phyloP scores from a whole-genome alignment of 2,888 invertebrate species.

The Lithophane socia region DNA sequence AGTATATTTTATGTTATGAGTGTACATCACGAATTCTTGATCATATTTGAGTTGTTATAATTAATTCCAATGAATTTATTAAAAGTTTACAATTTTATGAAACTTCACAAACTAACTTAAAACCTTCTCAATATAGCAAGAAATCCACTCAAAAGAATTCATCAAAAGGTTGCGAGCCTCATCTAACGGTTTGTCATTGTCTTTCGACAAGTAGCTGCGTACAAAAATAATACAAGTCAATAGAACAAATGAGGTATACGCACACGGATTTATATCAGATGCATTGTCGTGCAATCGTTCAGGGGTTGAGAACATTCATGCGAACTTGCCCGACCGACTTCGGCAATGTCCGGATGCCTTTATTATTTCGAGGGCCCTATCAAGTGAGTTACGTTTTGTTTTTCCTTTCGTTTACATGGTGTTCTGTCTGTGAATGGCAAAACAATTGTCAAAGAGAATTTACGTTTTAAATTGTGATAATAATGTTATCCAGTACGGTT shows the following conservation, averaged over 20 bases:
- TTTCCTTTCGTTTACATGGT: constrained; percentile 73
- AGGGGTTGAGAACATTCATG: constrained; percentile 85
- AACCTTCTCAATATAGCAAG: not conserved
- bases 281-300: constrained; percentile 80
- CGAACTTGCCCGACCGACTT: constrained; percentile 67
- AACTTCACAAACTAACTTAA: not conserved
- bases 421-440: constrained; percentile 57
- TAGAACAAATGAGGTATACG: constrained; percentile 63
- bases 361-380: constrained; percentile 85
- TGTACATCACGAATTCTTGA: not conserved
- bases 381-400: constrained; percentile 81
- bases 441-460: constrained; percentile 13
- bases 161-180: constrained; percentile 25
- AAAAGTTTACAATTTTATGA: not conserved
- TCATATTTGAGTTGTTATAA: not conserved
- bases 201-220: constrained; percentile 53
- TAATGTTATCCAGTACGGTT: constrained; percentile 1
- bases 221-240: constrained; percentile 58
- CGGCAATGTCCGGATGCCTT: constrained; percentile 80
- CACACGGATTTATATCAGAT: constrained; percentile 84
- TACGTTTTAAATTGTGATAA: not conserved
- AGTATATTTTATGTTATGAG: not conserved
- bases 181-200: constrained; percentile 65
- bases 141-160: constrained; percentile 2
- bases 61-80: not conserved